Percentiles rank a stretch among this genome's conserved stretches.
Evolutionary conservation across 2,888 invertebrate genomes (phyloP).

Genomic region (Phortica okadai): DNA sequence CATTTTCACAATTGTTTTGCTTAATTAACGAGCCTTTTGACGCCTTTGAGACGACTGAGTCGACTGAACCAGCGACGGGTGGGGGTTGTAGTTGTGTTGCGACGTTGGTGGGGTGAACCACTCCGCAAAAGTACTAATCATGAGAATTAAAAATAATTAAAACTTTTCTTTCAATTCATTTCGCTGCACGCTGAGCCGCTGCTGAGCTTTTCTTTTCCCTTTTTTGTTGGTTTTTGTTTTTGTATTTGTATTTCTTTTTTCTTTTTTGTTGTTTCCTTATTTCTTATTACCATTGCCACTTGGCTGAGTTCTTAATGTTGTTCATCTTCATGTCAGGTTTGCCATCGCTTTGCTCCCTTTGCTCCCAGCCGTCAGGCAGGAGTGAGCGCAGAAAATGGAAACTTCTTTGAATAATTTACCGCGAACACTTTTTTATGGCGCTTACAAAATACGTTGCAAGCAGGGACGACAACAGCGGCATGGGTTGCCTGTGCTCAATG

Average conservation of each 20-base stretch:
- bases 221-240: constrained; percentile 27
- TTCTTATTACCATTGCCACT: background rate
- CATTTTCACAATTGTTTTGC: constrained; percentile 66
- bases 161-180: constrained; percentile 66
- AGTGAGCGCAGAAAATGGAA: constrained; percentile 26
- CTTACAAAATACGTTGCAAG: background rate
- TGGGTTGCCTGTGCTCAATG: background rate
- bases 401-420: constrained; percentile 57
- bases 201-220: background rate
- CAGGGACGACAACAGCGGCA: background rate
- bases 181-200: constrained; percentile 33
- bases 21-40: constrained; percentile 69
- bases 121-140: constrained; percentile 69
- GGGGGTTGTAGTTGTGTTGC: background rate
- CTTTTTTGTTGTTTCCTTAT: constrained; percentile 46
- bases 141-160: constrained; percentile 74
- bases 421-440: constrained; percentile 26
- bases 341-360: background rate
- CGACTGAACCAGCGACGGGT: too few species aligned
- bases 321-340: constrained; percentile 6
- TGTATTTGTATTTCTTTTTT: constrained; percentile 26
- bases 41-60: constrained; percentile 23
- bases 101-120: background rate
- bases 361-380: background rate
- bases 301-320: background rate